A percentile compares a stretch with the other conserved stretches of the same genome.
Evolutionary conservation across 2,113 vertebrate species (phyloP).

Genomic region (Bothrops jararaca): DNA sequence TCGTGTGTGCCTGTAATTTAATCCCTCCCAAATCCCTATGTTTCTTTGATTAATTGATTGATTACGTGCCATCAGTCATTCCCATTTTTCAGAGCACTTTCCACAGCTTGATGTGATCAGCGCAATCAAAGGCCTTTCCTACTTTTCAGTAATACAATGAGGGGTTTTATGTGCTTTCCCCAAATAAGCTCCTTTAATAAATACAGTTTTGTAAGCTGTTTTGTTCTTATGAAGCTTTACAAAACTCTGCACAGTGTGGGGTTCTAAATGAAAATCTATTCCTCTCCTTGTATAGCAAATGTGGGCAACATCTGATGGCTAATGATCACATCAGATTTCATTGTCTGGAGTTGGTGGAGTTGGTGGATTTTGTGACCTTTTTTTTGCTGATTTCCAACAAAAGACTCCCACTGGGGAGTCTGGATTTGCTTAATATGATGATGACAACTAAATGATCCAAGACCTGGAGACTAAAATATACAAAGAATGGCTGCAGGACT

Average conservation of each 20-base stretch:
- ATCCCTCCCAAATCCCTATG: background rate
- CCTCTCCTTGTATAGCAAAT: background rate
- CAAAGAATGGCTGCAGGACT: no score
- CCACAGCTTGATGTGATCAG: background rate
- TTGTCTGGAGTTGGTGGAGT: background rate
- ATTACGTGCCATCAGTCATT: background rate
- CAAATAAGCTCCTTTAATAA: background rate
- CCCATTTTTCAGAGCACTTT: background rate
- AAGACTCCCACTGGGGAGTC: background rate
- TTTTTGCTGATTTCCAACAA: background rate
- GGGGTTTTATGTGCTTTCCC: background rate
- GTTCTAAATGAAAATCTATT: background rate
- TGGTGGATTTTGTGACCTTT: background rate
- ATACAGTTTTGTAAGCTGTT: background rate
- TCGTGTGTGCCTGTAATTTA: background rate
- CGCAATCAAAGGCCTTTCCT: background rate
- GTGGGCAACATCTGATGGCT: background rate
- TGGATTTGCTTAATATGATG: background rate
- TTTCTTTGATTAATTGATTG: background rate
- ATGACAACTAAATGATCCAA: no score
- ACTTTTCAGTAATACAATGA: background rate
- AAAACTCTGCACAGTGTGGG: background rate
- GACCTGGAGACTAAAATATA: no score
- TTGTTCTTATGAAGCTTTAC: background rate
- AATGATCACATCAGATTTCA: background rate